These are phyloP conservation scores for Dicentrarchus labrax DNA, from an alignment of 2,113 vertebrate species.

Conservation along the genomic window DNA sequence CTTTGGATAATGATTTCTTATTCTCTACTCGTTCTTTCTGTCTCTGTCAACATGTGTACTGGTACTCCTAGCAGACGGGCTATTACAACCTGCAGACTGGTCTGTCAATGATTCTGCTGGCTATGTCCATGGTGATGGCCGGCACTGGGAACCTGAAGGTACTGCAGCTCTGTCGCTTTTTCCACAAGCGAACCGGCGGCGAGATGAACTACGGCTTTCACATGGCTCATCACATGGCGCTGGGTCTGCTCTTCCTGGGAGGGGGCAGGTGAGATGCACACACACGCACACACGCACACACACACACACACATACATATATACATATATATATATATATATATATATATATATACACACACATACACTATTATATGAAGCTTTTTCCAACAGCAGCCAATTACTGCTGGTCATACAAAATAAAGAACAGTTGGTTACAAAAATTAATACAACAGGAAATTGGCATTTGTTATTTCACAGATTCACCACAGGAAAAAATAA, in stretches of 20 bases:
- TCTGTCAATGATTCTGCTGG: constrained; percentile 93
- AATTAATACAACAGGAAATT: too few species aligned
- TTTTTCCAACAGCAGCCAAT: too few species aligned
- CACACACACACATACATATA: too few species aligned
- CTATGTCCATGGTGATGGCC: constrained; percentile 96
- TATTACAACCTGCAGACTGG: constrained; percentile 96
- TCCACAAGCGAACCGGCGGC: constrained; percentile 94
- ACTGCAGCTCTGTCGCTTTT: constrained; percentile 95
- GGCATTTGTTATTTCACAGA: too few species aligned
- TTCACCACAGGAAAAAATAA: too few species aligned
- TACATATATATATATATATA: too few species aligned
- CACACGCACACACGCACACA: background rate
- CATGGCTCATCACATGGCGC: constrained; percentile 97
- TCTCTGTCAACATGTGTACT: background rate
- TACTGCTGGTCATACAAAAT: too few species aligned
- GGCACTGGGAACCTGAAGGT: constrained; percentile 96
- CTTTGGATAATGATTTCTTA: background rate
- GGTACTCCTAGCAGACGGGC: constrained; percentile 85
- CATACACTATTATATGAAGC: too few species aligned
- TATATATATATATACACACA: too few species aligned
- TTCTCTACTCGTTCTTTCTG: background rate
- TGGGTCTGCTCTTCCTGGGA: constrained; percentile 96
- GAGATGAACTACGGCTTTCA: constrained; percentile 99
- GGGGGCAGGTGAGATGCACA: constrained; percentile 91
- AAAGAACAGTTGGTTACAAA: too few species aligned